These are phyloP conservation scores for Idaea dimidiata DNA, from an alignment of 2,888 invertebrate species.

Conservation along the genomic window DNA sequence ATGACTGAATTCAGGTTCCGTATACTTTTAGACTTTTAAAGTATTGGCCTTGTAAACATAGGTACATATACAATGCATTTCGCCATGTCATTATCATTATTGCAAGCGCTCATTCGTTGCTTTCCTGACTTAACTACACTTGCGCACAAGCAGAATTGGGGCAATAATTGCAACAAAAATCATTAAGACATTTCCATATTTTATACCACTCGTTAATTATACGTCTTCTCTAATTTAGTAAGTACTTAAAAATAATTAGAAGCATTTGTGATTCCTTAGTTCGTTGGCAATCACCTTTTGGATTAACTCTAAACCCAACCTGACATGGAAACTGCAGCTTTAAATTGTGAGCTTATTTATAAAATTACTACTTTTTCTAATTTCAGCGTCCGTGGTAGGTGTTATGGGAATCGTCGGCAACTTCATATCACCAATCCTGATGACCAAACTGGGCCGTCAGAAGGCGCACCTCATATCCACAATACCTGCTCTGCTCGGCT, in stretches of 20 bases:
- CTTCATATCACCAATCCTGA: conserved; percentile 73
- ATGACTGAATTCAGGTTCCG: no score
- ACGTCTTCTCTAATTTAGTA: background rate
- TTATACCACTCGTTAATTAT: background rate
- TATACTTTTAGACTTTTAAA: background rate
- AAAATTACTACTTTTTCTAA: conserved; percentile 7
- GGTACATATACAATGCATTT: background rate
- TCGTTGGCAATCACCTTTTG: no score
- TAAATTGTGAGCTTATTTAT: no score
- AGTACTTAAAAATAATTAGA: no score
- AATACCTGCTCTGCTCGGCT: conserved; percentile 73
- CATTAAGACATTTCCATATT: background rate
- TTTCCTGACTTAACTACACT: background rate
- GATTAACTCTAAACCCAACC: no score
- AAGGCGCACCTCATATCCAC: conserved; percentile 75
- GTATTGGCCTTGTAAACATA: background rate
- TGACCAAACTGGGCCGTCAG: conserved; percentile 82
- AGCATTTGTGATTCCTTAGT: no score
- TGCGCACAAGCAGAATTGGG: background rate
- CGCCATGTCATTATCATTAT: background rate
- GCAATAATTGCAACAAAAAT: background rate
- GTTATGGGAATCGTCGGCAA: conserved; percentile 74
- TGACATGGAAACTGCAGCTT: no score
- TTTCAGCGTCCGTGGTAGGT: conserved; percentile 71
- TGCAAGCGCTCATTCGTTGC: background rate